These are phyloP conservation scores for Eumerus sabulonum DNA, from an alignment of 2,888 invertebrate genomes.

Conservation along the genomic window DNA sequence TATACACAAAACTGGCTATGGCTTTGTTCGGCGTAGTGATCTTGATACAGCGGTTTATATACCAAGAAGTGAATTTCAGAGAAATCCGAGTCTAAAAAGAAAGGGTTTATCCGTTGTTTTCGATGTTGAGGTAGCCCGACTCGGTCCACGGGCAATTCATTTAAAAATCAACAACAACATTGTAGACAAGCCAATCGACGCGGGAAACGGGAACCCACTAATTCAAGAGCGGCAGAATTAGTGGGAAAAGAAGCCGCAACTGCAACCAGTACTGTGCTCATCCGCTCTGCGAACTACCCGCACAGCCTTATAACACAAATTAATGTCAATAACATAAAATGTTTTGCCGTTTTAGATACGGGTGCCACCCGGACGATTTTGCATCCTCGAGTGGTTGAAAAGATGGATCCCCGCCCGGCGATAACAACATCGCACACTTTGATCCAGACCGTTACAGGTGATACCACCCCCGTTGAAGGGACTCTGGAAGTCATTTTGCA, in stretches of 20 bases:
- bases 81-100: neutral
- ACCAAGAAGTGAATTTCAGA: neutral
- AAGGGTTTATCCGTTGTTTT: constrained; percentile 5
- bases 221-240: constrained; percentile 2
- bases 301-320: constrained; percentile 2
- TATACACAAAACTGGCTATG: neutral
- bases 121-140: neutral
- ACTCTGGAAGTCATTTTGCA: neutral
- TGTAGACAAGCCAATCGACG: neutral
- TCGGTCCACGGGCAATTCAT: neutral
- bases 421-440: constrained; percentile 1
- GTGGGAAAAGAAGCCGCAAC: neutral
- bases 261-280: constrained; percentile 1
- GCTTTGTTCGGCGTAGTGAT: neutral
- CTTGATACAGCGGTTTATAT: neutral
- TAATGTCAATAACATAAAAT: neutral
- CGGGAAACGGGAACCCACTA: constrained; percentile 2
- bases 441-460: constrained; percentile 3
- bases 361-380: constrained; percentile 1
- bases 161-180: neutral
- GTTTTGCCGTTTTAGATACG: neutral
- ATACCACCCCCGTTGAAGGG: constrained; percentile 2
- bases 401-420: constrained; percentile 1
- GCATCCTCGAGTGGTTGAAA: neutral
- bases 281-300: neutral